Evolutionary conservation across 2,113 vertebrate species (phyloP), one percentile per base, ranked within the genome.

Genomic region (Oreocharis arfaki): DNA sequence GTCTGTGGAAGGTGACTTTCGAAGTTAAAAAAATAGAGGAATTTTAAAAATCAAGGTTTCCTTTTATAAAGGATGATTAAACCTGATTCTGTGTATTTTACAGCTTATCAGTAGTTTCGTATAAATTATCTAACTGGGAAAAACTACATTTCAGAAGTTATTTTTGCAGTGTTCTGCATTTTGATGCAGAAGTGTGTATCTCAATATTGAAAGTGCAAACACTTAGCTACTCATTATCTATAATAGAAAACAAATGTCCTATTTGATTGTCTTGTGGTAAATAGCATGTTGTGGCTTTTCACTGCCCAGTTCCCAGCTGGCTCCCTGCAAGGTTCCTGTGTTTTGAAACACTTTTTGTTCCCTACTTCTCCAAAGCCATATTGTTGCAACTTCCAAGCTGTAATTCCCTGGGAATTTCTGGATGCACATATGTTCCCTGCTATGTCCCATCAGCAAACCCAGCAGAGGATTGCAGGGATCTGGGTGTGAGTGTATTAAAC

Each of bases 361-460:
- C 35, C 4, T 74, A 22, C 55, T 92, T 78, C 53, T 77, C 68
- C 50, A 89, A 90, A 93, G 21, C 64, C 26, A 27, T 71, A 16
- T 78, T 92, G 83, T 59, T 92, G 35, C 76, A 78, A 35, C 68
- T 81, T 78, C 57, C 91, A 77, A 57, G 80, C 93, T 73, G 8
- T 46, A 75, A 37, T 74, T 92, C 52, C 39, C 37, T 87, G 93
- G 96, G 53, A 86, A 53, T 84, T 97, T 87, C 80, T 93, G 88
- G 65, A 75, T 79, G 85, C 56, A 68, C 79, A 49, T 30, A 17
- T 82, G 88, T 84, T 86, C 88, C 92, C 46, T 84, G 90, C 95
- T 70, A 10, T 30, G 68, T 88, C 52, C 57, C 88, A 49, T 52
- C 90, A 87, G 89, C 84, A 74, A 76, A 73, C 78, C 33, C 75